These are phyloP conservation scores for Anhinga rufa DNA, from an alignment of 2,113 vertebrate genomes.

Conservation along the genomic window DNA sequence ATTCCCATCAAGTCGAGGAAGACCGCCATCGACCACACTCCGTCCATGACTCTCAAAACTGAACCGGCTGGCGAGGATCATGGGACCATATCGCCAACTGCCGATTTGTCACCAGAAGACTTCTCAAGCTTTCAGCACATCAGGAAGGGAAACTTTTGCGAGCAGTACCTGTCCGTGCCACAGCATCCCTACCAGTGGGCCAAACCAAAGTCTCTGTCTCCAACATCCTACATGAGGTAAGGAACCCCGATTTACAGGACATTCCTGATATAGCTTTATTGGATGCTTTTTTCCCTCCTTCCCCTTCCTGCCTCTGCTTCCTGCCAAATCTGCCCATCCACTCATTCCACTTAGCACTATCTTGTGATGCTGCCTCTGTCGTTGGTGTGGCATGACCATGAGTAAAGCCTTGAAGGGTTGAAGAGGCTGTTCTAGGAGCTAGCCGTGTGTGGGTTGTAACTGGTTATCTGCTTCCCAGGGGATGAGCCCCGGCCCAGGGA, in stretches of 20 bases:
- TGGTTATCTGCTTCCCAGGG: background rate
- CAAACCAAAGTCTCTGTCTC: constrained; percentile 83
- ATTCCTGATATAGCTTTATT: background rate
- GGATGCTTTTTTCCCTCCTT: background rate
- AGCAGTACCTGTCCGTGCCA: constrained; percentile 91
- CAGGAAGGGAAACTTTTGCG: constrained; percentile 89
- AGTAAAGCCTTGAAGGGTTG: background rate
- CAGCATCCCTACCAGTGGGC: constrained; percentile 90
- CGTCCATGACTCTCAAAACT: constrained; percentile 86
- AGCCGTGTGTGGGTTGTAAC: background rate
- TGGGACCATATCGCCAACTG: constrained; percentile 70
- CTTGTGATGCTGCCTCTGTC: background rate
- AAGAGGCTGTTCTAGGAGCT: background rate
- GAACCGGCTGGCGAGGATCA: constrained; percentile 85
- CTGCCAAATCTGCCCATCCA: background rate
- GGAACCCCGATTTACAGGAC: background rate
- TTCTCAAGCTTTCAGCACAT: constrained; percentile 83
- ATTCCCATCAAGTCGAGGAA: constrained; percentile 91
- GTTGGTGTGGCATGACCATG: background rate
- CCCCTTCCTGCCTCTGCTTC: background rate
- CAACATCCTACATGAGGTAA: constrained; percentile 86
- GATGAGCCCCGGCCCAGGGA: background rate
- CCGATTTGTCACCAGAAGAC: constrained; percentile 81
- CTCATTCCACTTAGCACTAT: background rate
- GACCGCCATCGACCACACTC: constrained; percentile 81